Evolutionary conservation across 2,888 invertebrate genomes (phyloP).

Genomic region (Poecilus cupreus): DNA sequence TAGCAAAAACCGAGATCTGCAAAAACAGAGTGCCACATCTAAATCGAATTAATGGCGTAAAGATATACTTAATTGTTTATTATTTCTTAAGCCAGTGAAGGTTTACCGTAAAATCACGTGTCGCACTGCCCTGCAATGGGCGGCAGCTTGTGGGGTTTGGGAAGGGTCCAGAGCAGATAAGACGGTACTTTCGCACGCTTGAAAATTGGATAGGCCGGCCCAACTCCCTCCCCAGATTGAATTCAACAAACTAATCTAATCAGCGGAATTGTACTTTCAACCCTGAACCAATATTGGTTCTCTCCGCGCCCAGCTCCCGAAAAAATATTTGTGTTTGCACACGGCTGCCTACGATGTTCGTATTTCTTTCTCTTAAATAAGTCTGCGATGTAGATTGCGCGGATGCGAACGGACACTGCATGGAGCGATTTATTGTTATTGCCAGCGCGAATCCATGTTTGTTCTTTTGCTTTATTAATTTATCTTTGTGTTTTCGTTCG

Average conservation of each 20-base stretch:
- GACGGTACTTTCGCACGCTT: not conserved
- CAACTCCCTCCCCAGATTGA: constrained; percentile 46
- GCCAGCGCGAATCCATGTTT: constrained; percentile 22
- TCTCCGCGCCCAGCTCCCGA: constrained; percentile 9
- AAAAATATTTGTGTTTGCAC: constrained; percentile 64
- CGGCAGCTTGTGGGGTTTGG: not conserved
- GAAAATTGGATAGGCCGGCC: constrained; percentile 52
- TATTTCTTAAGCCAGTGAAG: too few relatives aligned
- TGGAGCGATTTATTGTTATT: constrained; percentile 50
- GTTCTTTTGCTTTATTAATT: constrained; percentile 56
- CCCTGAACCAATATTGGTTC: constrained; percentile 58
- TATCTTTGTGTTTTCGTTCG: constrained; percentile 40
- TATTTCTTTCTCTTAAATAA: constrained; percentile 19
- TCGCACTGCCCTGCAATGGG: too few relatives aligned
- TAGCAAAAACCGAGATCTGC: too few relatives aligned
- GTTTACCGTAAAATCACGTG: not conserved
- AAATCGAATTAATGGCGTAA: too few relatives aligned
- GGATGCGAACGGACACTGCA: constrained; percentile 37
- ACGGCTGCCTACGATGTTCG: constrained; percentile 50
- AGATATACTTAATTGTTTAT: too few relatives aligned
- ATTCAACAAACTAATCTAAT: constrained; percentile 60
- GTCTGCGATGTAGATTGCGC: constrained; percentile 31
- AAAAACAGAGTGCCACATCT: too few relatives aligned
- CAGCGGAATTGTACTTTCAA: constrained; percentile 56
- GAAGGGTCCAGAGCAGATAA: constrained; percentile 12